These are phyloP conservation scores for Strigops habroptila DNA, from an alignment of 2,113 vertebrate species.

Conservation along the genomic window DNA sequence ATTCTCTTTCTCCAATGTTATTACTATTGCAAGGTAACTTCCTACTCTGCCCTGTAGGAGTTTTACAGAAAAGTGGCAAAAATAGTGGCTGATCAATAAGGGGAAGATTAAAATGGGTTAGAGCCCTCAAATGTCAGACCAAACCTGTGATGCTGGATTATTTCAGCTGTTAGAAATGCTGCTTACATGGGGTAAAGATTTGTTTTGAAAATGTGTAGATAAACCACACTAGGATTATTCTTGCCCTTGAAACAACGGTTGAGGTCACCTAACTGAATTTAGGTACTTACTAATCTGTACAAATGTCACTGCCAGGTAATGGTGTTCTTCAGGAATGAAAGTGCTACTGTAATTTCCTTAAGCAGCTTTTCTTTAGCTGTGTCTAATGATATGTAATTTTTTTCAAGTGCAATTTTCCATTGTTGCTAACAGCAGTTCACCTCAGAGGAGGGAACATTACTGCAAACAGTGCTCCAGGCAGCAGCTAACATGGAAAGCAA, in stretches of 20 bases:
- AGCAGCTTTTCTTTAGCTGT: background rate
- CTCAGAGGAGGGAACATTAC: background rate
- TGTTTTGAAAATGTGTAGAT: background rate
- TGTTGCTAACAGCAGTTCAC: background rate
- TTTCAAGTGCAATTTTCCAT: background rate
- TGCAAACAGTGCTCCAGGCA: slow-evolving; percentile 1
- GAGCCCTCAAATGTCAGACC: background rate
- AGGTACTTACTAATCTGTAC: background rate
- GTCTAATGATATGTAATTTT: background rate
- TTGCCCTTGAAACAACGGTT: background rate
- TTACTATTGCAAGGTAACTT: background rate
- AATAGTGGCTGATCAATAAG: background rate
- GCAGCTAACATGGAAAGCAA: slow-evolving; percentile 14
- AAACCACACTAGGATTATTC: background rate
- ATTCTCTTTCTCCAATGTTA: background rate
- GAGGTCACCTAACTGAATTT: background rate
- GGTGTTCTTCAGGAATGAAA: background rate
- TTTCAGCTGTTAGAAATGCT: background rate
- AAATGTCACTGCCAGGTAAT: background rate
- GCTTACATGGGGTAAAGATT: background rate
- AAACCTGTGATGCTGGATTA: background rate
- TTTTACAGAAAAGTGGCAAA: background rate
- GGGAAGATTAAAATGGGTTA: background rate
- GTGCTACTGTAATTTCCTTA: background rate
- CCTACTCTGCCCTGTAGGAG: background rate